Evolutionary conservation across 2,797 vertebrate species (phyloP).

Genomic region (Periparus ater): DNA sequence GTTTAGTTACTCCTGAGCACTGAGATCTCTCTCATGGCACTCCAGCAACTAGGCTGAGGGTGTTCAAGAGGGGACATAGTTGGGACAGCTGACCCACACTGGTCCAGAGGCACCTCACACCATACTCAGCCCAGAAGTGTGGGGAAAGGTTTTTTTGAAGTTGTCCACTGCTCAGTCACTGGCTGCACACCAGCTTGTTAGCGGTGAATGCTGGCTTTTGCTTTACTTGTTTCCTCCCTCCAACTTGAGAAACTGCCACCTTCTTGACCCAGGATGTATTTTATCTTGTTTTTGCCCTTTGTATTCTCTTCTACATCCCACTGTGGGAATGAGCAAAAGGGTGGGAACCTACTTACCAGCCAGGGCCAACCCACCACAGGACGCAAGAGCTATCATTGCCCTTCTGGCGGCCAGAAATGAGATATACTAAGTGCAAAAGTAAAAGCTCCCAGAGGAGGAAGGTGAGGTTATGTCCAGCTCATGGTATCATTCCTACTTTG

Average conservation of each 20-base stretch:
- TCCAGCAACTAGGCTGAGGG: not conserved
- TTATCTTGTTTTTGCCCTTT: not conserved
- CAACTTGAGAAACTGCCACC: not conserved
- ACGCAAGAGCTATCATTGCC: not conserved
- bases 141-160: not conserved
- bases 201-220: not conserved
- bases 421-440: not conserved
- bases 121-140: not conserved
- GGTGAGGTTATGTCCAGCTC: not conserved
- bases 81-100: not conserved
- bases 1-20: not conserved
- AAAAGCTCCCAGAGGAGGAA: not conserved
- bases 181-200: not conserved
- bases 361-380: not conserved
- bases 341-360: not conserved
- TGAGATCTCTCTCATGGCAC: not conserved
- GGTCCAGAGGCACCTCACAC: not conserved
- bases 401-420: not conserved
- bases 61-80: accelerated
- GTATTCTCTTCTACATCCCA: not conserved
- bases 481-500: not conserved
- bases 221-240: not conserved
- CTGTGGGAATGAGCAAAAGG: accelerated
- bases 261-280: not conserved
- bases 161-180: not conserved